Evolutionary conservation across 2,113 vertebrate genomes (phyloP).

Genomic region (Galemys pyrenaicus): DNA sequence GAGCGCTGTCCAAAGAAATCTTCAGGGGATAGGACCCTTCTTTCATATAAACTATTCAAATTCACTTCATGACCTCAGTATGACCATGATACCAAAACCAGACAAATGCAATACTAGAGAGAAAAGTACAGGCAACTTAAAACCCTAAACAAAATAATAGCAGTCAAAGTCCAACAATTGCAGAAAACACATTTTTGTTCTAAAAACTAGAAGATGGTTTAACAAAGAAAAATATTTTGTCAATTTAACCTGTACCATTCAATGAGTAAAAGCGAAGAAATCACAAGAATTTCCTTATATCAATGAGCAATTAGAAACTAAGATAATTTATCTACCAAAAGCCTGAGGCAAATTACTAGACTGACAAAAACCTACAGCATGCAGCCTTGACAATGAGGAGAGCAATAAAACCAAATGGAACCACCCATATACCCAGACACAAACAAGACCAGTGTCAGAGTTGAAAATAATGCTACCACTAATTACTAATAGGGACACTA

Average conservation of each 20-base stretch:
- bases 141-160: not conserved
- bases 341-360: not conserved
- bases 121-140: not conserved
- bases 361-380: not conserved
- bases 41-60: not conserved
- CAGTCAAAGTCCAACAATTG: not conserved
- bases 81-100: not conserved
- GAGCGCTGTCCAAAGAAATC: not conserved
- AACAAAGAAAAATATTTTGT: not conserved
- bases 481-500: not conserved
- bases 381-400: not conserved
- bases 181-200: not conserved
- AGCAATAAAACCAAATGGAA: not conserved
- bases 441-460: not conserved
- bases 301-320: not conserved
- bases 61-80: not conserved
- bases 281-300: not conserved
- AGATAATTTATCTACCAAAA: not conserved
- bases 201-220: not conserved
- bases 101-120: slow-evolving; percentile 3
- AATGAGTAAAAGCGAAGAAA: not conserved
- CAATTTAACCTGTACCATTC: not conserved
- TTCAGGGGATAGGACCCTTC: not conserved
- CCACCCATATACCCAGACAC: not conserved
- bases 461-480: not conserved